A percentile compares a stretch with the other conserved stretches of the same genome.
Conservation (phyloP, 2,113 vertebrate genomes). For the Mirounga angustirostris region DNA sequence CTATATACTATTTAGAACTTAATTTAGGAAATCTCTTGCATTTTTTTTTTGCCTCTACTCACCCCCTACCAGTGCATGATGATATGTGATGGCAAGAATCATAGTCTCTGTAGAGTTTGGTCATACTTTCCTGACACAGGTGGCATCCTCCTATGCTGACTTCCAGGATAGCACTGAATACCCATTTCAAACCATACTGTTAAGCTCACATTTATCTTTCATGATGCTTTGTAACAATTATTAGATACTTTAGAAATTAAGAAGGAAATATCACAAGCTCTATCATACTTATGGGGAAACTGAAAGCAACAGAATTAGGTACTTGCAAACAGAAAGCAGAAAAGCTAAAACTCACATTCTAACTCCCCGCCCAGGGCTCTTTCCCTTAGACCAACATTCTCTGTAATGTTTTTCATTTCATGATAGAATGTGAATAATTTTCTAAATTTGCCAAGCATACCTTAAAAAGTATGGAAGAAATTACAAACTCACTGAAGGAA, state of each 20-base stretch:
- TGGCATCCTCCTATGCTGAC: background rate
- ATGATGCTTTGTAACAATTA: background rate
- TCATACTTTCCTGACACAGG: background rate
- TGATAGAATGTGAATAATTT: background rate
- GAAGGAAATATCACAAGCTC: background rate
- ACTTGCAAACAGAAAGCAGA: constrained; percentile 35
- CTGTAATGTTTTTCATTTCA: constrained; percentile 13
- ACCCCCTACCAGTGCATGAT: background rate
- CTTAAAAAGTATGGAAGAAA: constrained; percentile 26
- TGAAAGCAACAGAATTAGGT: background rate
- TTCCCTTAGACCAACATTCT: background rate
- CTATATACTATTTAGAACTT: background rate
- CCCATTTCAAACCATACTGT: background rate
- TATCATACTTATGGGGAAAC: background rate
- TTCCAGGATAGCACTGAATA: background rate
- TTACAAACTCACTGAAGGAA: background rate
- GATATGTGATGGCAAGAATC: background rate
- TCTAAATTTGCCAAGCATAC: background rate
- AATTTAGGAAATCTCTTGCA: background rate
- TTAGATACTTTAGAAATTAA: background rate
- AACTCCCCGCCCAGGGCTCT: background rate
- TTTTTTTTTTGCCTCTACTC: background rate
- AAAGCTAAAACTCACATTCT: background rate
- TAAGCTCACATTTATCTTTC: background rate
- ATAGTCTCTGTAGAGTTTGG: background rate